These are phyloP conservation scores for Notechis scutatus DNA, from an alignment of 2,113 vertebrate genomes.

Conservation along the genomic window DNA sequence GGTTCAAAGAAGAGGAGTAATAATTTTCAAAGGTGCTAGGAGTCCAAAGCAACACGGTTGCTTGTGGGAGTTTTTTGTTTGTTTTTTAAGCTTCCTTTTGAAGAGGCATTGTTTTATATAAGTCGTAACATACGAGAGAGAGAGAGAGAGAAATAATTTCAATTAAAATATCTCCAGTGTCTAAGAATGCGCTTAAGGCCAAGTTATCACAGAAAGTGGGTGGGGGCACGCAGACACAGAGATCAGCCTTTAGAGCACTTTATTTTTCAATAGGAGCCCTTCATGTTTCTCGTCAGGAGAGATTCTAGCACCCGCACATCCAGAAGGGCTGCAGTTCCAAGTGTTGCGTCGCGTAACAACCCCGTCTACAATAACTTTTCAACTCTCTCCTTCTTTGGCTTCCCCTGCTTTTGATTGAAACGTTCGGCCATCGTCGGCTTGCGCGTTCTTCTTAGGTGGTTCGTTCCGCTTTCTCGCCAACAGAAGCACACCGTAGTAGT, in stretches of 20 bases:
- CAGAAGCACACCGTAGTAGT: background rate
- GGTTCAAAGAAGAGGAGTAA: background rate
- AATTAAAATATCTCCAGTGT: fast-evolving
- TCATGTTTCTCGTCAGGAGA: fast-evolving
- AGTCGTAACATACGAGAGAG: fast-evolving
- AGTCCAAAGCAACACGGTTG: background rate
- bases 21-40: background rate
- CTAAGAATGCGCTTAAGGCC: background rate
- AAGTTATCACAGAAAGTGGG: background rate
- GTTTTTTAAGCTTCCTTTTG: background rate
- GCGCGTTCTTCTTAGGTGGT: background rate
- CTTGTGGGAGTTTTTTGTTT: background rate
- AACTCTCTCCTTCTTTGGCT: background rate
- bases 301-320: background rate
- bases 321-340: background rate
- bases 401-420: background rate
- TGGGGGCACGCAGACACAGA: fast-evolving
- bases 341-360: background rate
- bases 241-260: fast-evolving
- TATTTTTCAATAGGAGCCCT: fast-evolving
- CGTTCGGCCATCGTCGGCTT: too few relatives aligned
- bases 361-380: background rate
- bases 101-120: background rate
- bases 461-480: background rate
- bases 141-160: background rate